phyloP scores from a whole-genome alignment of 2,888 invertebrate genomes.

The Antitype chi region DNA sequence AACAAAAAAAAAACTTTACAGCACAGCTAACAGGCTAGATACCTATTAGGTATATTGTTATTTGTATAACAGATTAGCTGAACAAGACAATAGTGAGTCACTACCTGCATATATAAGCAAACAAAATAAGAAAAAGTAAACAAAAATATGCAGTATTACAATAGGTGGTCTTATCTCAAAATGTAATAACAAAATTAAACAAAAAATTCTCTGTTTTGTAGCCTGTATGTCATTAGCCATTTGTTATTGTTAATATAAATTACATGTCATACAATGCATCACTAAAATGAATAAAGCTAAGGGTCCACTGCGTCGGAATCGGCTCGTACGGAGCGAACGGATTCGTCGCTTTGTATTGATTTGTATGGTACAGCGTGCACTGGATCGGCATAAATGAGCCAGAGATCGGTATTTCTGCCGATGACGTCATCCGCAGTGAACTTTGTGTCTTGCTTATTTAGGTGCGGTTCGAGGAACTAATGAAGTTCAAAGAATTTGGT shows the following conservation, averaged over 20 bases:
- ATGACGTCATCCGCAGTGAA: no score
- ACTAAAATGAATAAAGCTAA: neutral
- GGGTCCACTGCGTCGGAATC: no score
- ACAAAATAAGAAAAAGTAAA: neutral
- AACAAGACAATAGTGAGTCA: neutral
- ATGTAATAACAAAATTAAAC: neutral
- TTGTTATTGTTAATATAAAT: neutral
- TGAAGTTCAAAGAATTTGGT: no score
- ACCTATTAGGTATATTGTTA: neutral
- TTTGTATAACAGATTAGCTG: neutral
- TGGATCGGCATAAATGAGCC: no score
- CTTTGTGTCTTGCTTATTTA: no score
- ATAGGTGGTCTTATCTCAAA: constrained; percentile 5
- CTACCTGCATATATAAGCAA: neutral
- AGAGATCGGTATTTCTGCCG: no score
- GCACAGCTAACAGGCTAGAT: neutral
- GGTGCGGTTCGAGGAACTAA: no score
- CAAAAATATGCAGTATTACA: constrained; percentile 12
- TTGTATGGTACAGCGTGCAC: no score
- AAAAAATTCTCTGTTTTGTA: neutral
- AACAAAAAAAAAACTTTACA: no score
- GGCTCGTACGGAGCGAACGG: no score
- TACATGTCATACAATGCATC: neutral
- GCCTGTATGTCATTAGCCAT: neutral
- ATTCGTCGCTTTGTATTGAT: no score